A percentile compares a stretch with the other conserved stretches of the same genome.
phyloP scores from a whole-genome alignment of 2,888 invertebrate species.

The Ormyrus rosae region DNA sequence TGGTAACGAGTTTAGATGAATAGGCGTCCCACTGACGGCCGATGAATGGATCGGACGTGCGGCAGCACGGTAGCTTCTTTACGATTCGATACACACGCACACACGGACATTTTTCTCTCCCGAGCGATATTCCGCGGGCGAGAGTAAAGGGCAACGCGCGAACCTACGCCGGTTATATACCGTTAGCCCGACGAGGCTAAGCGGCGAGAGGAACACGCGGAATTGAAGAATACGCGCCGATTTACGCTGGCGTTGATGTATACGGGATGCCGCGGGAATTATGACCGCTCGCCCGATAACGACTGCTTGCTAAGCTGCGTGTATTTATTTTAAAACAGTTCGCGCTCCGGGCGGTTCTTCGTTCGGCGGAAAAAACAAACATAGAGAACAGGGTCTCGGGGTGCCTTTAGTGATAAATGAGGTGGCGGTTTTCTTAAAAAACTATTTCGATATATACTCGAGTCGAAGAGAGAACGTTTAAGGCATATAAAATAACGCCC shows the following conservation, averaged over 20 bases:
- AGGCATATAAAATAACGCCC: too few species aligned
- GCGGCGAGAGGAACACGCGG: not conserved
- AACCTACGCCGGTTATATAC: not conserved
- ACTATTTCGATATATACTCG: too few species aligned
- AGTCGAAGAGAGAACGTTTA: too few species aligned
- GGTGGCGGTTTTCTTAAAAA: too few species aligned
- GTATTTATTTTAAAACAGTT: too few species aligned
- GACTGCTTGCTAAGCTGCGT: too few species aligned
- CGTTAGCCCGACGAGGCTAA: not conserved
- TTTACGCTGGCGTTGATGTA: not conserved
- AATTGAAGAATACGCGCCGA: not conserved
- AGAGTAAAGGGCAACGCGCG: conserved; percentile 28
- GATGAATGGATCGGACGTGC: conserved; percentile 46
- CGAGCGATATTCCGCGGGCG: conserved; percentile 9
- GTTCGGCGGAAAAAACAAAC: too few species aligned
- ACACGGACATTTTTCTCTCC: not conserved
- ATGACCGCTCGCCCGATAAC: too few species aligned
- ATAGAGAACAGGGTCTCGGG: too few species aligned
- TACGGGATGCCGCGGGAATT: not conserved
- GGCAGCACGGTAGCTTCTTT: conserved; percentile 17
- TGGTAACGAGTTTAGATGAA: conserved; percentile 54
- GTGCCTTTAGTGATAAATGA: too few species aligned
- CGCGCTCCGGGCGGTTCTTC: too few species aligned
- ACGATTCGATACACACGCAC: conserved; percentile 30
- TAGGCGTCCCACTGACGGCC: conserved; percentile 50